Base-by-base conservation (phyloP, 2,113 vertebrate species). In the Anarhynchus alexandrinus region DNA sequence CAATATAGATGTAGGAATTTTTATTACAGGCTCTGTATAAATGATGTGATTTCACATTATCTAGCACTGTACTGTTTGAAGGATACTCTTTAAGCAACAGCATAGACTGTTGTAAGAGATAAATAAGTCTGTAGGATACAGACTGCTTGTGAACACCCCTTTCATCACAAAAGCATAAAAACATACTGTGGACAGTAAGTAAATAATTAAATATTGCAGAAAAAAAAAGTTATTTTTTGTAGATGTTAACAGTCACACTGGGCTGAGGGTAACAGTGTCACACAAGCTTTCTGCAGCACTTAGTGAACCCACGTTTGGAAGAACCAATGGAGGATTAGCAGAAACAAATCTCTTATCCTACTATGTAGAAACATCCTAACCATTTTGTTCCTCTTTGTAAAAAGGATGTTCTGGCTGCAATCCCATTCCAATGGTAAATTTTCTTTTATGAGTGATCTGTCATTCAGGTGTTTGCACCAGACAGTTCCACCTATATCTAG, bases 261-360 rank as follows among this genome's bases (percentile, higher is more conserved):
- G 88, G 22, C 40, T 77, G 18, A 43, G 10, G 29, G 12, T 36
- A 70, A 23, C 34, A 86, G 21, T 0, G 0, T 0, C 2, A 34
- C 36, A 32, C 1, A 2, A 82, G 12, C 12, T 61, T 82, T 82
- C 64, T 1, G 0, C 29, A 85, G 51, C 9, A 22, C 18, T 71
- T 36, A 54, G 18, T 3, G 3, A 86, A 4, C 6, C 11, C 12
- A 26, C 29, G 22, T 77, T 51, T 65, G 32, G 36, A 77, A 81
- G 47, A 73, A 38, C 5, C 32, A 59, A 6, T 4, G 6, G 15
- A 89, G 29, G 16, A 86, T 59, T 29, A 69, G 43, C 2, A 80
- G n/a, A 67, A 38, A 42, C 15, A 77, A 59, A 61, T 30, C 22
- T 88, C 38, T 47, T 58, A 70, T 5, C 30, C 26, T 77, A 10